Evolutionary conservation across 2,113 vertebrate species (phyloP).

Genomic region (Papio anubis): DNA sequence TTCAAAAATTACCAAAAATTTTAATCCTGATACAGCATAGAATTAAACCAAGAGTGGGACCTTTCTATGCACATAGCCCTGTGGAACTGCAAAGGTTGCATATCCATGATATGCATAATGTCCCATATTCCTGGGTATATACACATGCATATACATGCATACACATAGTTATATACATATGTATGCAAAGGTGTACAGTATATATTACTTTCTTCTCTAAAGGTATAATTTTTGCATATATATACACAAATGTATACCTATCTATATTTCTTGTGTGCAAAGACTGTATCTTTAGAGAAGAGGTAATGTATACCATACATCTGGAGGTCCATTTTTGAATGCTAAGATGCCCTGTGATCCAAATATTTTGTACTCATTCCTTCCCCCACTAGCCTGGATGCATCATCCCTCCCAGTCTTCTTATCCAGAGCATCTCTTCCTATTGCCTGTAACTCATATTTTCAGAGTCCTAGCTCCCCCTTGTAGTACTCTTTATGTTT

Average conservation of each 20-base stretch:
- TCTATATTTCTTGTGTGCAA: neutral
- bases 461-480: neutral
- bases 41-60: neutral
- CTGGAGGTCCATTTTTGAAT: neutral
- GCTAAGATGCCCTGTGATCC: neutral
- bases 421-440: neutral
- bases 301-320: neutral
- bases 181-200: neutral
- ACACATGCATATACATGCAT: too few relatives aligned
- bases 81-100: too few relatives aligned
- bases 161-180: neutral
- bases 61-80: neutral
- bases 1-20: neutral
- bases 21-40: neutral
- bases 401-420: neutral
- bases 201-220: neutral
- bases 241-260: neutral
- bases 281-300: neutral
- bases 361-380: neutral
- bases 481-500: slow-evolving; percentile 36
- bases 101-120: neutral
- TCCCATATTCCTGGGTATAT: neutral
- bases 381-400: neutral
- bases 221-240: neutral
- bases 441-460: neutral